phyloP scores from a whole-genome alignment of 2,113 vertebrate genomes.

The Corythornis cristatus region DNA sequence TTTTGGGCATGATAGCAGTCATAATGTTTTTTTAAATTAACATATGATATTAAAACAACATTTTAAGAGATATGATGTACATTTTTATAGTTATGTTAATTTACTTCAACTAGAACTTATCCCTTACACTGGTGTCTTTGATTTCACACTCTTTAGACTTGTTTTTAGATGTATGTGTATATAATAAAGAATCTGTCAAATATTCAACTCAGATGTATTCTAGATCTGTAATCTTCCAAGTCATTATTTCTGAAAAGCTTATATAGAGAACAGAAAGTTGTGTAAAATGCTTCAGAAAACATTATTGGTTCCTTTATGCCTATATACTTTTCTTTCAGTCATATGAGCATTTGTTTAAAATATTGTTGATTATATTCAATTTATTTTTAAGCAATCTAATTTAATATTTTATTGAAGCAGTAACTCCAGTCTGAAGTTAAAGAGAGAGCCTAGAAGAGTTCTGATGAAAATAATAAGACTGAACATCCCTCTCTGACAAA shows the following conservation, averaged over 20 bases:
- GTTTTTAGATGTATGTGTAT: neutral
- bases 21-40: neutral
- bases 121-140: neutral
- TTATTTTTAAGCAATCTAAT: neutral
- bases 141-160: neutral
- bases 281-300: neutral
- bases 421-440: neutral
- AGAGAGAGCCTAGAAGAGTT: neutral
- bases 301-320: neutral
- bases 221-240: neutral
- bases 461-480: neutral
- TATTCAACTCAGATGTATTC: neutral
- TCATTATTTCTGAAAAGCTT: neutral
- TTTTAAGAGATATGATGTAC: neutral
- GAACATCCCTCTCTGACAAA: neutral
- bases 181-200: slow-evolving; percentile 4
- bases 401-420: neutral
- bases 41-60: neutral
- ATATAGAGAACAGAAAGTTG: neutral
- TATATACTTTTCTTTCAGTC: neutral
- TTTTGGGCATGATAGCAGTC: accelerated
- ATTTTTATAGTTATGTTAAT: neutral
- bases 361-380: neutral
- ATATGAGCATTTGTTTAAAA: neutral
- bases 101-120: neutral